A percentile compares a stretch with the other conserved stretches of the same genome.
Evolutionary conservation across 2,797 vertebrate genomes (phyloP).

Genomic region (Aldrovandia affinis): DNA sequence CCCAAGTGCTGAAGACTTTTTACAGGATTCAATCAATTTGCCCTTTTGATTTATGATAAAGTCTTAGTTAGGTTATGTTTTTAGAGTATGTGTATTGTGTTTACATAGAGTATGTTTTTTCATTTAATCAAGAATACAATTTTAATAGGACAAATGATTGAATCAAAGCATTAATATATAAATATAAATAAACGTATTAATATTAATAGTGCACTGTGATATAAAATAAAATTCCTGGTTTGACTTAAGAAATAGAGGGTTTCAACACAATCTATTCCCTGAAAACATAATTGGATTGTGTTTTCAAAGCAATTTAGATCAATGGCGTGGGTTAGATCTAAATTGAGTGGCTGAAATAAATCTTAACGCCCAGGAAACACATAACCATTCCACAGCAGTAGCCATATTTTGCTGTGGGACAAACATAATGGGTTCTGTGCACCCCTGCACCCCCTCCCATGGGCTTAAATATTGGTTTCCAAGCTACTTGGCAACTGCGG

Average conservation of each 20-base stretch:
- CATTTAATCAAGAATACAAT: too few species aligned
- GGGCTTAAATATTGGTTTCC: not conserved
- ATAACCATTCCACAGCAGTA: not conserved
- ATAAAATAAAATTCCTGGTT: not conserved
- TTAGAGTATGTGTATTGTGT: too few species aligned
- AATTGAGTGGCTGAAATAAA: not conserved
- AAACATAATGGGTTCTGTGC: slow-evolving; percentile 25
- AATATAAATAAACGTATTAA: too few species aligned
- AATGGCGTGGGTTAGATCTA: not conserved
- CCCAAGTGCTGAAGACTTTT: too few species aligned
- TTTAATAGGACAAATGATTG: too few species aligned
- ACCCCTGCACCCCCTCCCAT: not conserved
- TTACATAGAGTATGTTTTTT: too few species aligned
- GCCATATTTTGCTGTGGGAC: not conserved
- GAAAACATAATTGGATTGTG: not conserved
- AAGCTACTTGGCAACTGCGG: slow-evolving; percentile 4
- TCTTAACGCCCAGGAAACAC: not conserved
- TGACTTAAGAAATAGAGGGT: not conserved
- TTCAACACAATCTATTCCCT: not conserved
- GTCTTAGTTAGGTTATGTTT: too few species aligned
- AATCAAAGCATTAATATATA: too few species aligned
- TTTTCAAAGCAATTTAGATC: not conserved
- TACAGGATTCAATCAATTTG: too few species aligned
- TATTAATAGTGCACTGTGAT: too few species aligned
- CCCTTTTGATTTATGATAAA: too few species aligned